phyloP scores from a whole-genome alignment of 2,888 invertebrate genomes.

The Orthosia cruda region DNA sequence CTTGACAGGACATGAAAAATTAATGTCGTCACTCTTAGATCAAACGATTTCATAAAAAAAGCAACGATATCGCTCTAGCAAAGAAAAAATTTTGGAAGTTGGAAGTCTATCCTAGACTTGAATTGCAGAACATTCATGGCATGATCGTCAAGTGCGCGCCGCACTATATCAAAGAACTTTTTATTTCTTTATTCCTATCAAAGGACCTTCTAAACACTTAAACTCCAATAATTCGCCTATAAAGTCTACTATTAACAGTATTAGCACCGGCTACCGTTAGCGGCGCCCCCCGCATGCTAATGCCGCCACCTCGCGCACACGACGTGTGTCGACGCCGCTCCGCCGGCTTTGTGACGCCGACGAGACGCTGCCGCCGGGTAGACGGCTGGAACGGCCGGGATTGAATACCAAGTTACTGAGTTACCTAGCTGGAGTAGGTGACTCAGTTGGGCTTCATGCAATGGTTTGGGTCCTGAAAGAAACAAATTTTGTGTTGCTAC shows the following conservation, averaged over 20 bases:
- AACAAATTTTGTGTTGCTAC: neutral
- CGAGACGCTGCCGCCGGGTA: slow-evolving; percentile 40
- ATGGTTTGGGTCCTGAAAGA: neutral
- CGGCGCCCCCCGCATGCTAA: slow-evolving; percentile 61
- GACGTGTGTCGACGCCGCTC: slow-evolving; percentile 48
- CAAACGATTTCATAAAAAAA: neutral
- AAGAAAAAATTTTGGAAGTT: neutral
- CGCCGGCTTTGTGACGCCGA: slow-evolving; percentile 65
- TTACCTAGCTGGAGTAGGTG: slow-evolving; percentile 1
- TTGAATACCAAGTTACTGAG: slow-evolving; percentile 34
- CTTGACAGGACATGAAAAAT: too few species aligned
- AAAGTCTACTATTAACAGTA: slow-evolving; percentile 55
- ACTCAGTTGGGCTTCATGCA: neutral
- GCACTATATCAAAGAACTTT: neutral
- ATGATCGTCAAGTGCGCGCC: too few species aligned
- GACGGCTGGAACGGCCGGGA: neutral
- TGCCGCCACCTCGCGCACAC: slow-evolving; percentile 53
- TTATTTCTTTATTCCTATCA: neutral
- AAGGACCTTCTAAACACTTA: neutral
- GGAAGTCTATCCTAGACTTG: too few species aligned
- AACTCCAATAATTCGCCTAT: slow-evolving; percentile 46
- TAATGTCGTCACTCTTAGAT: neutral
- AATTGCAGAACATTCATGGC: too few species aligned
- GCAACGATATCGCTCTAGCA: too few species aligned
- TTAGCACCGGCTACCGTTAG: slow-evolving; percentile 68